Evolutionary conservation across 2,113 vertebrate genomes (phyloP).

Genomic region (Embiotoca jacksoni): DNA sequence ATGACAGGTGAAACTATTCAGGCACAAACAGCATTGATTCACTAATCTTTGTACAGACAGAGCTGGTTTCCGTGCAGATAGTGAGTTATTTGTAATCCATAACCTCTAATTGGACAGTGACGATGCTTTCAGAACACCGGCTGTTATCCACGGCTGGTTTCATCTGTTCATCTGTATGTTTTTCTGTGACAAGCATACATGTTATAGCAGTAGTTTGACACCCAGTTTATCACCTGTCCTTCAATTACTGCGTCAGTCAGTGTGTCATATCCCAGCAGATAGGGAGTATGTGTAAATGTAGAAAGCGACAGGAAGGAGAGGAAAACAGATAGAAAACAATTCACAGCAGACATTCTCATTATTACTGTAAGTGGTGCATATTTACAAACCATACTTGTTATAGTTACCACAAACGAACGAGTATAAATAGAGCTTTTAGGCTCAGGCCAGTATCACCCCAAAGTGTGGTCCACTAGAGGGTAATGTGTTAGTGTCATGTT

Average conservation of each 20-base stretch:
- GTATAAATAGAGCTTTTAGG: no score
- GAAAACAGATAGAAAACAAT: not conserved
- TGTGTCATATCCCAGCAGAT: constrained; percentile 38
- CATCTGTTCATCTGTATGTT: constrained; percentile 24
- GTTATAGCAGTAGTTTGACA: constrained; percentile 14
- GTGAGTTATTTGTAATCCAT: constrained; percentile 44
- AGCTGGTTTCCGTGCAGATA: not conserved
- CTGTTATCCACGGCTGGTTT: constrained; percentile 10
- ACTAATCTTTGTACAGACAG: constrained; percentile 16
- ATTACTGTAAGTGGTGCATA: no score
- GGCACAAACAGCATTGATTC: constrained; percentile 22
- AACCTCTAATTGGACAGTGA: constrained; percentile 43
- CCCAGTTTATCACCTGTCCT: constrained; percentile 49
- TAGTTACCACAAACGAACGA: no score
- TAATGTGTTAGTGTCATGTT: no score
- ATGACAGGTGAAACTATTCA: constrained; percentile 7
- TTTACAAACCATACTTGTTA: no score
- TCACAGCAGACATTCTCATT: no score
- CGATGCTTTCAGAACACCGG: constrained; percentile 2
- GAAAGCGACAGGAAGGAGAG: not conserved
- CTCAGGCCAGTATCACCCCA: no score
- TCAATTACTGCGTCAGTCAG: constrained; percentile 49
- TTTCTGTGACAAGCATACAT: constrained; percentile 22
- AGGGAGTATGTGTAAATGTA: not conserved
- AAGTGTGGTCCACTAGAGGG: no score